A percentile compares a stretch with the other conserved stretches of the same genome.
Evolutionary conservation across 2,797 vertebrate genomes (phyloP).

Genomic region (Dryobates pubescens): DNA sequence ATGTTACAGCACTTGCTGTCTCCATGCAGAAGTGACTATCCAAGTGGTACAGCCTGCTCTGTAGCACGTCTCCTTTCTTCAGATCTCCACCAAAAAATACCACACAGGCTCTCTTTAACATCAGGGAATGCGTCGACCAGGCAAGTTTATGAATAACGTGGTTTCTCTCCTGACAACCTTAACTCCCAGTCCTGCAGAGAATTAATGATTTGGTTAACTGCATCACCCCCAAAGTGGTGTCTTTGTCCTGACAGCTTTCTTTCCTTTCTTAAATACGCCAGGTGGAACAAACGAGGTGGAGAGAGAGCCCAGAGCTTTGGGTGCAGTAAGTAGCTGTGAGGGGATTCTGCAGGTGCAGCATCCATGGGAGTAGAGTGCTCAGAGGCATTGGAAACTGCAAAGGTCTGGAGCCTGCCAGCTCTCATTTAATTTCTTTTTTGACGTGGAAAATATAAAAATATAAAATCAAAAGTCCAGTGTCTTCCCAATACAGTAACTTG

Average conservation of each 20-base stretch:
- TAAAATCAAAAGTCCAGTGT: not conserved
- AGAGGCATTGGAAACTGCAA: not conserved
- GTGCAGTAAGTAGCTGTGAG: not conserved
- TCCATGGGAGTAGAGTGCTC: rapidly evolving
- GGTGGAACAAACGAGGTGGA: not conserved
- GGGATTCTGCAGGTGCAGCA: rapidly evolving
- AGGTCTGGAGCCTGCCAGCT: not conserved
- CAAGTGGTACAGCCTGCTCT: not conserved
- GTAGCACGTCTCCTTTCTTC: not conserved
- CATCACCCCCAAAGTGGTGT: rapidly evolving
- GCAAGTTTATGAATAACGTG: not conserved
- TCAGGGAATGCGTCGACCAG: not conserved
- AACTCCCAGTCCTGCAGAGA: not conserved
- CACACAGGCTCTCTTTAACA: no score
- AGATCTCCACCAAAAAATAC: not conserved
- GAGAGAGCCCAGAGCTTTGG: not conserved
- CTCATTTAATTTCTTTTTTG: not conserved
- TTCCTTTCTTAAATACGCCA: not conserved
- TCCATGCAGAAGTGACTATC: not conserved
- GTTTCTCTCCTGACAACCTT: not conserved
- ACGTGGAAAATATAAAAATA: not conserved
- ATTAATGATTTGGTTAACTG: not conserved
- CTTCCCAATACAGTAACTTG: not conserved
- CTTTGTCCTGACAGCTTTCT: not conserved
- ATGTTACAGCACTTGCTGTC: not conserved